Evolutionary conservation across 2,888 invertebrate genomes (phyloP).

Genomic region (Trissolcus japonicus): DNA sequence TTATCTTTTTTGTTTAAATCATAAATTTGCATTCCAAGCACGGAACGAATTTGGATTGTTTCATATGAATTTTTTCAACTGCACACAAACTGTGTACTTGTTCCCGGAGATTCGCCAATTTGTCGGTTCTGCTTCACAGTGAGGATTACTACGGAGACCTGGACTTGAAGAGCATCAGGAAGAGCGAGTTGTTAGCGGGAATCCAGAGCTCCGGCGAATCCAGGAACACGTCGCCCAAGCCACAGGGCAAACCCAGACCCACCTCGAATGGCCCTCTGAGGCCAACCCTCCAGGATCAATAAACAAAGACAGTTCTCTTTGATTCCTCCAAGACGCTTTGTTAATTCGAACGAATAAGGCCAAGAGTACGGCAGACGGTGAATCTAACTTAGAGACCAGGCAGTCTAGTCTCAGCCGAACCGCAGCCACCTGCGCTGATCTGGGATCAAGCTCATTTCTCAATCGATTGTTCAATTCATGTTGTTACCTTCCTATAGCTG

Average conservation of each 20-base stretch:
- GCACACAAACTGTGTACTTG: slow-evolving; percentile 1
- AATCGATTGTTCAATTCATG: slow-evolving; percentile 21
- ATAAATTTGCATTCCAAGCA: no score
- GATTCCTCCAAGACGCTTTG: slow-evolving; percentile 42
- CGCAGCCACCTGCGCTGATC: slow-evolving; percentile 51
- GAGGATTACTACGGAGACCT: slow-evolving; percentile 97
- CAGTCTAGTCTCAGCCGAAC: slow-evolving; percentile 60
- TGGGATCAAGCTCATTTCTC: slow-evolving; percentile 48
- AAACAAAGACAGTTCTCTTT: slow-evolving; percentile 58
- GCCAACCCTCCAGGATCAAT: slow-evolving; percentile 74
- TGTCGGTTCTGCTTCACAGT: slow-evolving; percentile 81
- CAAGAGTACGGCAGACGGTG: slow-evolving; percentile 58
- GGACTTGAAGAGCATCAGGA: slow-evolving; percentile 96
- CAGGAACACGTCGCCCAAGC: slow-evolving; percentile 79
- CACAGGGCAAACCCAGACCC: slow-evolving; percentile 78
- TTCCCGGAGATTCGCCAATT: slow-evolving; percentile 64
- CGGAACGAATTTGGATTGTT: slow-evolving; percentile 10
- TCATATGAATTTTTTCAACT: slow-evolving; percentile 47
- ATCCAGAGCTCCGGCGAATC: slow-evolving; percentile 80
- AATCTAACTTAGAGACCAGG: slow-evolving; percentile 57
- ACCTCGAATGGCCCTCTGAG: slow-evolving; percentile 67
- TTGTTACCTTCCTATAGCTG: no score
- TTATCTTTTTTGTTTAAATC: neutral
- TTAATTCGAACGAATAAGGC: slow-evolving; percentile 59
- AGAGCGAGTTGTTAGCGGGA: slow-evolving; percentile 92